These are phyloP conservation scores for Drosophila lutescens DNA, from an alignment of 2,888 invertebrate species.

Conservation along the genomic window DNA sequence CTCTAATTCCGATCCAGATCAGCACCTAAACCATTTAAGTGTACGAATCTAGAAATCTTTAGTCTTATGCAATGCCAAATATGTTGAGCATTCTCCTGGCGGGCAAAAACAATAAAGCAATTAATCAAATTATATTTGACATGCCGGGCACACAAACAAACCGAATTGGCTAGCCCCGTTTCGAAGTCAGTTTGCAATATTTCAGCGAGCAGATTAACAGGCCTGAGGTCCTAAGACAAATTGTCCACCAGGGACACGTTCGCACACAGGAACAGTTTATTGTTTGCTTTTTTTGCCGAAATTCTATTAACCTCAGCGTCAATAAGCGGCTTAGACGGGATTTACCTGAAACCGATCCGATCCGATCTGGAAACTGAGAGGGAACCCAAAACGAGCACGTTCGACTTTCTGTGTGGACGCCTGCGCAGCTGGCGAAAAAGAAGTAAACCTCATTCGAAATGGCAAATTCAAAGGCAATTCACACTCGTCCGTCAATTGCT, in stretches of 20 bases:
- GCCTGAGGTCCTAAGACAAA: constrained; percentile 56
- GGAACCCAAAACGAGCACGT: constrained; percentile 49
- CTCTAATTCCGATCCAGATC: background rate
- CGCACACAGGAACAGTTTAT: constrained; percentile 43
- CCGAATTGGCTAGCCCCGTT: constrained; percentile 47
- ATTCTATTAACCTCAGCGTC: constrained; percentile 71
- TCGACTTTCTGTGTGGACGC: constrained; percentile 49
- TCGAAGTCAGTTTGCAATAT: constrained; percentile 66
- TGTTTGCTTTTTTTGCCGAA: constrained; percentile 49
- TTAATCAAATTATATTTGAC: constrained; percentile 76
- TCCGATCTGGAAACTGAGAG: constrained; percentile 11
- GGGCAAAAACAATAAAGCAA: constrained; percentile 68
- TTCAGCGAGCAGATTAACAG: constrained; percentile 74
- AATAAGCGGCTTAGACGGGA: constrained; percentile 70
- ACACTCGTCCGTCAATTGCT: constrained; percentile 75
- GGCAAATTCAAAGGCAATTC: constrained; percentile 73
- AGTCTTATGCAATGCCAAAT: constrained; percentile 55
- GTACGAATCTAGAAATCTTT: constrained; percentile 21
- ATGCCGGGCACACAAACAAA: constrained; percentile 52
- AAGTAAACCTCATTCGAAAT: constrained; percentile 34
- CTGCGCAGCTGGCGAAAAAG: constrained; percentile 68
- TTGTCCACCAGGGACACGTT: constrained; percentile 73
- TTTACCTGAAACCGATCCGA: constrained; percentile 63
- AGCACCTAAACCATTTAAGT: constrained; percentile 7
- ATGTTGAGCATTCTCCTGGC: constrained; percentile 26